Evolutionary conservation across 2,888 invertebrate species (phyloP).

Genomic region (Chromoteleia sp.): DNA sequence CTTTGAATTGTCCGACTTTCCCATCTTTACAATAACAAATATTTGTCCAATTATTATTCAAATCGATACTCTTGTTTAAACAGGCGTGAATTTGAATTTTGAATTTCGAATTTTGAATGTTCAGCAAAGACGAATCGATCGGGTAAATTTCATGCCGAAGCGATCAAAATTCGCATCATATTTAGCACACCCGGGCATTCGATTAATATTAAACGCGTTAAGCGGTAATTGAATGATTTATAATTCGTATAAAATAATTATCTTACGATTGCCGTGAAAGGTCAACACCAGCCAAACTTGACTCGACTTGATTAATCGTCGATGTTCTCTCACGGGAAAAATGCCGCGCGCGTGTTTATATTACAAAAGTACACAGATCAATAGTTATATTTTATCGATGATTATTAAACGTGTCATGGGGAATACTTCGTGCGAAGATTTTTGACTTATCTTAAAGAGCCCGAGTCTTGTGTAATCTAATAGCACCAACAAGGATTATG

Average conservation of each 20-base stretch:
- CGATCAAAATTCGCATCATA: slow-evolving; percentile 2
- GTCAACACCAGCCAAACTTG: slow-evolving; percentile 52
- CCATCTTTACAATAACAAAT: too few relatives aligned
- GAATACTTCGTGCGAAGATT: slow-evolving; percentile 41
- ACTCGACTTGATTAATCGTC: slow-evolving; percentile 50
- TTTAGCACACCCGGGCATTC: not conserved
- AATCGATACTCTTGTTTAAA: too few relatives aligned
- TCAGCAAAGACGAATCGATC: too few relatives aligned
- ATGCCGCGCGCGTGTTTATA: slow-evolving; percentile 21
- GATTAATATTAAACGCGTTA: slow-evolving; percentile 14
- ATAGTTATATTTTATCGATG: slow-evolving; percentile 49
- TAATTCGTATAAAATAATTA: slow-evolving; percentile 50
- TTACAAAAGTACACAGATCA: slow-evolving; percentile 55
- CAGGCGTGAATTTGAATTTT: too few relatives aligned
- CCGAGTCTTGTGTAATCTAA: slow-evolving; percentile 60
- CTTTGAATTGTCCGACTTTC: too few relatives aligned
- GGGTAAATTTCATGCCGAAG: not conserved
- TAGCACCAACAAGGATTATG: slow-evolving; percentile 65
- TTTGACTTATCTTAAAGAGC: slow-evolving; percentile 53
- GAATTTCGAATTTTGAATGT: too few relatives aligned
- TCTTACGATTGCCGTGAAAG: slow-evolving; percentile 21
- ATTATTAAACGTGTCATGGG: slow-evolving; percentile 46
- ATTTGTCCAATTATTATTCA: too few relatives aligned
- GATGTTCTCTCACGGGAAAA: slow-evolving; percentile 21
- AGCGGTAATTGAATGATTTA: slow-evolving; percentile 41